A percentile compares a stretch with the other conserved stretches of the same genome.
These are phyloP conservation scores for Podarcis raffonei DNA, from an alignment of 2,113 vertebrate genomes.

Conservation along the genomic window DNA sequence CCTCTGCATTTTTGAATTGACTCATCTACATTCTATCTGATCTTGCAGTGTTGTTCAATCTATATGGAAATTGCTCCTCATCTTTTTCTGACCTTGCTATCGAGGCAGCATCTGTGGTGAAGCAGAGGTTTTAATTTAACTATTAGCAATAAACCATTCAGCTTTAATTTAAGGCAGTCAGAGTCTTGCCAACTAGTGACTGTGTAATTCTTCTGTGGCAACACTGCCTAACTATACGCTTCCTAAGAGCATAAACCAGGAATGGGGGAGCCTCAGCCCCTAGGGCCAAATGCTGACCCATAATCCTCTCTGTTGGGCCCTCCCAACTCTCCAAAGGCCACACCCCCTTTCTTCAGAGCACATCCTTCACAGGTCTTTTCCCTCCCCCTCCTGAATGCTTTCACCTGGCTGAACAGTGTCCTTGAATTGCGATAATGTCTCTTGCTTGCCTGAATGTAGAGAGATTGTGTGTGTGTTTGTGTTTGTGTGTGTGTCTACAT, in stretches of 20 bases:
- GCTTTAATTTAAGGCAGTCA: neutral
- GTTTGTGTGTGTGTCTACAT: too few species aligned
- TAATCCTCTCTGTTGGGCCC: too few species aligned
- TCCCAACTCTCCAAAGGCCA: too few species aligned
- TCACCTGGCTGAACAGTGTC: too few species aligned
- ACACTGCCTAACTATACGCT: neutral
- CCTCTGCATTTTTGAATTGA: neutral
- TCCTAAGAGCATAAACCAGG: neutral
- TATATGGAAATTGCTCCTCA: neutral
- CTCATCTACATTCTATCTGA: neutral
- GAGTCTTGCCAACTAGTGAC: neutral
- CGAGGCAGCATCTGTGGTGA: neutral
- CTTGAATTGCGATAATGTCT: too few species aligned
- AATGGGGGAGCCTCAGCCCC: too few species aligned
- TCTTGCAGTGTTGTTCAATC: neutral
- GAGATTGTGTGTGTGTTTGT: too few species aligned
- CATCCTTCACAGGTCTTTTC: too few species aligned
- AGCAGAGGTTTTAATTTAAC: neutral
- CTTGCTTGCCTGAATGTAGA: too few species aligned
- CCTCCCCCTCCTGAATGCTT: too few species aligned
- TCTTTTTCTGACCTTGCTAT: conserved; percentile 3
- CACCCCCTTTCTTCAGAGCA: too few species aligned
- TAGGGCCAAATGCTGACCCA: too few species aligned
- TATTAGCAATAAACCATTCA: neutral
- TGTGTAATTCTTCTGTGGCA: neutral